A percentile compares a stretch with the other conserved stretches of the same genome.
Evolutionary conservation across 2,888 invertebrate genomes (phyloP).

Genomic region (Ceratothoa steindachneri): DNA sequence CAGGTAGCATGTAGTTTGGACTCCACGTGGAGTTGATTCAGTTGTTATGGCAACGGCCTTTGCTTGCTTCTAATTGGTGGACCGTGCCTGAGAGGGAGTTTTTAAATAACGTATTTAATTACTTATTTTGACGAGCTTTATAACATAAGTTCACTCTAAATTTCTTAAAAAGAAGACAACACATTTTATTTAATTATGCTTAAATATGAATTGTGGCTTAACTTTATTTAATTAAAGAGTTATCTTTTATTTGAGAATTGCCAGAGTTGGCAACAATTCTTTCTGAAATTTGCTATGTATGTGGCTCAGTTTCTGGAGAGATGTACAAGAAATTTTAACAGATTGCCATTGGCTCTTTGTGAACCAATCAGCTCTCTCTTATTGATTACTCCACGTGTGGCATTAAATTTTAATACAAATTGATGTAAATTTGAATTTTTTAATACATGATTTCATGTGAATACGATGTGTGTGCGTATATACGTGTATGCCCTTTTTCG

Average conservation of each 20-base stretch:
- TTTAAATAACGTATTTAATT: neutral
- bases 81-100: neutral
- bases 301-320: neutral
- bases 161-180: neutral
- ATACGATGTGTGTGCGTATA: neutral
- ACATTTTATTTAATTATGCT: neutral
- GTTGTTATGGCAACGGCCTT: neutral
- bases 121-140: too few relatives aligned
- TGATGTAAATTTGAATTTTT: neutral
- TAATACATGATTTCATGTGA: neutral
- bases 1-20: neutral
- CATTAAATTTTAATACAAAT: neutral
- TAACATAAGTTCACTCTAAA: neutral
- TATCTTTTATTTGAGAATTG: too few relatives aligned
- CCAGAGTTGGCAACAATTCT: too few relatives aligned
- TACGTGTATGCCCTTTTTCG: neutral
- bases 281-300: neutral
- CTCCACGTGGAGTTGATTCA: neutral
- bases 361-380: neutral
- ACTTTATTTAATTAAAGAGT: too few relatives aligned
- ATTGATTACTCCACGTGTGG: neutral
- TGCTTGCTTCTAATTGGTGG: neutral
- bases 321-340: neutral
- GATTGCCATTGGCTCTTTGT: neutral
- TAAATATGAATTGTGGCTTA: neutral